These are phyloP conservation scores for Luperina nickerlii DNA, from an alignment of 2,888 invertebrate genomes.

Conservation along the genomic window DNA sequence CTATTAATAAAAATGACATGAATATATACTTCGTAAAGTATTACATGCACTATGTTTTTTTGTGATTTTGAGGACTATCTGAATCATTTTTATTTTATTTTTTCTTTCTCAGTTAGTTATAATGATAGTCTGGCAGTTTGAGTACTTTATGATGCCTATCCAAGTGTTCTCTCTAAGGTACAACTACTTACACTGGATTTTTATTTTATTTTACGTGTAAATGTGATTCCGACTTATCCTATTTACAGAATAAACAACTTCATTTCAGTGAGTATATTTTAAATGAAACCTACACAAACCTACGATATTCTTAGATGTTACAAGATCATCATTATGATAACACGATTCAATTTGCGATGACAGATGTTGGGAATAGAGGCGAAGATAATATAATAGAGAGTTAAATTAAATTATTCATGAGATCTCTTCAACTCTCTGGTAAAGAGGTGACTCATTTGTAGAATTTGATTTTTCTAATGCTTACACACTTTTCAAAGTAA, in stretches of 20 bases:
- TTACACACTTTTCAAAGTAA: not conserved
- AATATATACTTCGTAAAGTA: not conserved
- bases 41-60: no score
- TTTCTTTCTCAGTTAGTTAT: not conserved
- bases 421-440: not conserved
- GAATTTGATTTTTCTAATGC: not conserved
- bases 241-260: not conserved
- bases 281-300: not conserved
- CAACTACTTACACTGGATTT: not conserved
- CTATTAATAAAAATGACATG: not conserved
- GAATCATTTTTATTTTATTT: not conserved
- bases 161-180: not conserved
- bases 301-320: slow-evolving; percentile 19
- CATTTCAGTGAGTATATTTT: slow-evolving; percentile 4
- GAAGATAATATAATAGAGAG: not conserved
- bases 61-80: no score
- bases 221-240: not conserved
- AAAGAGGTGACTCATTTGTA: no score
- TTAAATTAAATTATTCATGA: slow-evolving; percentile 16
- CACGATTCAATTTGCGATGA: slow-evolving; percentile 46
- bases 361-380: slow-evolving; percentile 14
- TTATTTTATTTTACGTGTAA: not conserved
- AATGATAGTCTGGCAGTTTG: not conserved
- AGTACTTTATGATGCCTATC: not conserved
- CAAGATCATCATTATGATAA: slow-evolving; percentile 37